Conservation (phyloP, 2,113 vertebrate genomes). For the Lasiurus borealis region DNA sequence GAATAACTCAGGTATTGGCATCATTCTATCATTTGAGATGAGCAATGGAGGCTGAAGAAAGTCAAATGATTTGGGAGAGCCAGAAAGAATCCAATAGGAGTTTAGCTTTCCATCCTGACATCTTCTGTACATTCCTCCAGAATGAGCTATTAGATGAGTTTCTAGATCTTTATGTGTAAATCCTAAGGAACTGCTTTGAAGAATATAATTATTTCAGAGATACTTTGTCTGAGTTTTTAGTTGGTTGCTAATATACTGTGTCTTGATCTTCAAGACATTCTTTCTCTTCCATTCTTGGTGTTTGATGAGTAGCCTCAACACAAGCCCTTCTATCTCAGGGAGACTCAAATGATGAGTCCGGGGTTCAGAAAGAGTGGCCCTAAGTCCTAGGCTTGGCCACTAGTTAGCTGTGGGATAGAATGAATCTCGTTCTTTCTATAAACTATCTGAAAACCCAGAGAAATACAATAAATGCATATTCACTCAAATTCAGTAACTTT, state of each 20-base stretch:
- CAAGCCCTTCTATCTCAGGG: background rate
- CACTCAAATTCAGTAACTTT: background rate
- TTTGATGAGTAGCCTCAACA: slow-evolving; percentile 5
- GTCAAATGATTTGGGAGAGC: background rate
- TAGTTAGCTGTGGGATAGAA: slow-evolving; percentile 18
- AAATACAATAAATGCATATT: background rate
- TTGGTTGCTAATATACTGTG: background rate
- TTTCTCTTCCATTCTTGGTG: slow-evolving; percentile 34
- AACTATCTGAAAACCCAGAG: slow-evolving; percentile 16
- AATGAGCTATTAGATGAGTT: background rate
- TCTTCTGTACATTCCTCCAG: background rate
- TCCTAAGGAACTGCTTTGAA: background rate
- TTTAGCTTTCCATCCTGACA: background rate
- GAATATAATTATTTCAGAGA: slow-evolving; percentile 7
- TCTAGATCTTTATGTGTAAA: slow-evolving; percentile 47
- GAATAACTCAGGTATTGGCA: background rate
- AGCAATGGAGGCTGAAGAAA: background rate
- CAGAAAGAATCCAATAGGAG: background rate
- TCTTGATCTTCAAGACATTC: slow-evolving; percentile 39
- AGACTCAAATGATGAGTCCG: background rate
- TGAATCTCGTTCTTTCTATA: slow-evolving; percentile 44
- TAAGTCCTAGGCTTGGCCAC: background rate
- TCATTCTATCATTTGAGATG: background rate
- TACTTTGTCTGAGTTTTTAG: slow-evolving; percentile 1
- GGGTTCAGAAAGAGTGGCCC: slow-evolving; percentile 4